phyloP scores from a whole-genome alignment of 2,113 vertebrate species.

The Castor canadensis region DNA sequence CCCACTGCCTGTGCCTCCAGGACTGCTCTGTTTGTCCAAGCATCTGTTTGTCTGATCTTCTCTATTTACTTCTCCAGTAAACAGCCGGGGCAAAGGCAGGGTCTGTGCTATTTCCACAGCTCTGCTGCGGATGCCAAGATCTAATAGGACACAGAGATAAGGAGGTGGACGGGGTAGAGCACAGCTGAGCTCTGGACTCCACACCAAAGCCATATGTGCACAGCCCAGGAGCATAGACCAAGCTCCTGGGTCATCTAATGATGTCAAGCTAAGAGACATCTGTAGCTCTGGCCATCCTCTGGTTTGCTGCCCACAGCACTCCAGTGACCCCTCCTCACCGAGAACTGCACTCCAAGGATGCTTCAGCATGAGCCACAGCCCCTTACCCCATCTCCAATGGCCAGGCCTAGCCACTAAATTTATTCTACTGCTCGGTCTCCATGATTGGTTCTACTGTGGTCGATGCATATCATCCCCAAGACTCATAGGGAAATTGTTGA shows the following conservation, averaged over 20 bases:
- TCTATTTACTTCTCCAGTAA: constrained; percentile 41
- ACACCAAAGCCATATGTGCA: accelerated
- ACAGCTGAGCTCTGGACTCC: neutral
- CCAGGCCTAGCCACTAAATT: neutral
- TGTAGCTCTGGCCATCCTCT: neutral
- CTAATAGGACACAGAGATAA: constrained; percentile 48
- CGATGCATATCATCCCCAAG: neutral
- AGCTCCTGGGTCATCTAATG: too few species aligned
- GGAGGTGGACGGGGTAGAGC: accelerated
- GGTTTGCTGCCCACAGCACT: neutral
- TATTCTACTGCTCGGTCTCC: too few species aligned
- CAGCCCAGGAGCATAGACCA: accelerated
- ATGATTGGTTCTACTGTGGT: neutral
- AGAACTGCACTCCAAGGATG: too few species aligned
- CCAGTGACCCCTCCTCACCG: too few species aligned
- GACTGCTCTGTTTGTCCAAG: neutral
- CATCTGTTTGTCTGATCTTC: neutral
- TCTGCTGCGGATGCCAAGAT: neutral
- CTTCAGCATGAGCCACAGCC: too few species aligned
- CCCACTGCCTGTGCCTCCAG: neutral
- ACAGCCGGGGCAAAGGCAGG: constrained; percentile 41
- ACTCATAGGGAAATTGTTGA: neutral
- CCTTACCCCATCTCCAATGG: too few species aligned
- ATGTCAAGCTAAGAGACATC: too few species aligned
- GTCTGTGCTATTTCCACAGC: constrained; percentile 1